A percentile compares a stretch with the other conserved stretches of the same genome.
Evolutionary conservation across 2,888 invertebrate species (phyloP).

Genomic region (Coenonympha glycerion): DNA sequence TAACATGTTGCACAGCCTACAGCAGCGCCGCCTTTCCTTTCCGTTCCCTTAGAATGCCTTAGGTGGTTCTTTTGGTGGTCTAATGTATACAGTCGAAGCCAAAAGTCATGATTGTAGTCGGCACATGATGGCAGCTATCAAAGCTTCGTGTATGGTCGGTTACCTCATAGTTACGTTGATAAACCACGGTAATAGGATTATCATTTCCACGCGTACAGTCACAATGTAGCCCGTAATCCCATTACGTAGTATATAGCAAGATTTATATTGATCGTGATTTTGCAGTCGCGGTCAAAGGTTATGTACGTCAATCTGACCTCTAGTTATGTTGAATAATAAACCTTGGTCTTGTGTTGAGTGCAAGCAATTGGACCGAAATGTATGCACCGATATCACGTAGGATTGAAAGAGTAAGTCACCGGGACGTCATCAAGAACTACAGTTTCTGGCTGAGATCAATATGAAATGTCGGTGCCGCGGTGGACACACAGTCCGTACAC

Average conservation of each 20-base stretch:
- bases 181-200: not conserved
- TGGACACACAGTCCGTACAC: too few species aligned
- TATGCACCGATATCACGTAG: not conserved
- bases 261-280: not conserved
- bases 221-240: constrained; percentile 1
- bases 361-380: not conserved
- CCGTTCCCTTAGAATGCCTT: too few species aligned
- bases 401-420: too few species aligned
- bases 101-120: too few species aligned
- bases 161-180: not conserved
- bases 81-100: too few species aligned
- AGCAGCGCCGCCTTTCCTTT: too few species aligned
- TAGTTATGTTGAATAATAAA: not conserved
- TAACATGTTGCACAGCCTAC: too few species aligned
- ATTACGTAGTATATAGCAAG: not conserved
- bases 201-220: not conserved
- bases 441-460: too few species aligned
- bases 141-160: not conserved
- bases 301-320: not conserved
- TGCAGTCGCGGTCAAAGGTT: constrained; percentile 3
- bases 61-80: too few species aligned
- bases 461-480: too few species aligned
- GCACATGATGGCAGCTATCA: too few species aligned
- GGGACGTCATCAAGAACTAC: too few species aligned
- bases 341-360: not conserved